Percentiles rank a stretch among this genome's conserved stretches.
Conservation (phyloP, 2,797 vertebrate genomes). For the Tragopan temminckii region DNA sequence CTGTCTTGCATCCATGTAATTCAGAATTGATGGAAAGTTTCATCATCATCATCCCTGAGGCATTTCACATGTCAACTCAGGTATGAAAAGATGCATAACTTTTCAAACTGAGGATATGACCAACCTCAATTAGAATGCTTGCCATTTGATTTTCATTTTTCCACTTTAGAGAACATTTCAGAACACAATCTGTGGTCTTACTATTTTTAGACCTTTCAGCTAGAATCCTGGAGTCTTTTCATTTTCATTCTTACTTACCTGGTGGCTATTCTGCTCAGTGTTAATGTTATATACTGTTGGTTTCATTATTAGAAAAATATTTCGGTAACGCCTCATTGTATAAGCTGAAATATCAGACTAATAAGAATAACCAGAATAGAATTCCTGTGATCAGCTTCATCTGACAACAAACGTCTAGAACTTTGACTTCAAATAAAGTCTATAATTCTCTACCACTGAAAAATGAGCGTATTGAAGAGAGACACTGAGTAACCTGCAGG, state of each 20-base stretch:
- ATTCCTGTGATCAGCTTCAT: neutral
- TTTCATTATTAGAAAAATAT: neutral
- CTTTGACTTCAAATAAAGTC: neutral
- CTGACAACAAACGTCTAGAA: neutral
- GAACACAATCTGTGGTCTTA: neutral
- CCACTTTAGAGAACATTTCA: neutral
- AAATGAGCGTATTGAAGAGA: slow-evolving; percentile 58
- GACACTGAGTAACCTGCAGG: slow-evolving; percentile 14
- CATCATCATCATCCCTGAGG: neutral
- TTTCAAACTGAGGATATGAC: neutral
- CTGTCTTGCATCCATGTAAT: neutral
- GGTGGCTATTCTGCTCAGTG: neutral
- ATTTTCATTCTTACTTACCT: neutral
- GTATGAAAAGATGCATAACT: neutral
- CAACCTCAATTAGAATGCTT: neutral
- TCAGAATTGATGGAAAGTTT: neutral
- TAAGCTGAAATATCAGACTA: neutral
- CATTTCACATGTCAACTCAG: neutral
- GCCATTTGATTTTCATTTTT: neutral
- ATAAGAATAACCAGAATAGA: neutral
- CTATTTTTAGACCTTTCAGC: neutral
- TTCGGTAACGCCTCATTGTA: neutral
- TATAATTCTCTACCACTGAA: neutral
- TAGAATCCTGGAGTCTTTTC: neutral
- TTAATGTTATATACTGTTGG: neutral